A percentile compares a stretch with the other conserved stretches of the same genome.
These are phyloP conservation scores for Hassar affinis DNA, from an alignment of 2,113 vertebrate genomes.

Conservation along the genomic window DNA sequence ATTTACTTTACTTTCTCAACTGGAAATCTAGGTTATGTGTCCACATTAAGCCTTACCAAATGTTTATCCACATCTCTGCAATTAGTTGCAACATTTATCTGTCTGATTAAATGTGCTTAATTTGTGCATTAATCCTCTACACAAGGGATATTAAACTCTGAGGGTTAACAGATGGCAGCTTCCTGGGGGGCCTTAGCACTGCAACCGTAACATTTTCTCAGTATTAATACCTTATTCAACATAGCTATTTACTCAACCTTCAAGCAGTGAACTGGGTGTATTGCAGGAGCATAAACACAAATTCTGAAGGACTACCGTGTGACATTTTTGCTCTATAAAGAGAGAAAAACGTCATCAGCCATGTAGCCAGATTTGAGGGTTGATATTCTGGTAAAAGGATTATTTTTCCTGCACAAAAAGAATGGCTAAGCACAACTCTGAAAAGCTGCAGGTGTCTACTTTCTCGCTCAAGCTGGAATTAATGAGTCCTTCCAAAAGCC, in stretches of 20 bases:
- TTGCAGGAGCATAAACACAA: background rate
- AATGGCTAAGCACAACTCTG: background rate
- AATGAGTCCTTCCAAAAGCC: conserved; percentile 7
- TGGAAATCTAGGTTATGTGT: background rate
- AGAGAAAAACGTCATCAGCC: background rate
- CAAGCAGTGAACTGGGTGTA: background rate
- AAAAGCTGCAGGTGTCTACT: conserved; percentile 8
- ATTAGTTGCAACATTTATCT: conserved; percentile 18
- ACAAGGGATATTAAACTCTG: background rate
- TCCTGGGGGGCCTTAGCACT: background rate
- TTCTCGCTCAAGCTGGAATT: conserved; percentile 3
- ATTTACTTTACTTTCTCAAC: background rate
- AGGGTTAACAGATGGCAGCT: conserved; percentile 18
- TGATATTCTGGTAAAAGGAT: conserved; percentile 10
- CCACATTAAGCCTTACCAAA: background rate
- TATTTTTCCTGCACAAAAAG: background rate
- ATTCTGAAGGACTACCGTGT: background rate
- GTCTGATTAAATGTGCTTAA: conserved; percentile 21
- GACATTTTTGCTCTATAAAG: background rate
- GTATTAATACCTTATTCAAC: conserved; percentile 18
- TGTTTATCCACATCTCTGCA: conserved; percentile 1
- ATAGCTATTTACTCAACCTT: background rate
- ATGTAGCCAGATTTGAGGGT: background rate
- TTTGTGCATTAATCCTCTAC: conserved; percentile 18
- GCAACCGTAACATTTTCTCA: conserved; percentile 6